Evolutionary conservation across 2,888 invertebrate genomes (phyloP).

Genomic region (Drosophila ezoana): DNA sequence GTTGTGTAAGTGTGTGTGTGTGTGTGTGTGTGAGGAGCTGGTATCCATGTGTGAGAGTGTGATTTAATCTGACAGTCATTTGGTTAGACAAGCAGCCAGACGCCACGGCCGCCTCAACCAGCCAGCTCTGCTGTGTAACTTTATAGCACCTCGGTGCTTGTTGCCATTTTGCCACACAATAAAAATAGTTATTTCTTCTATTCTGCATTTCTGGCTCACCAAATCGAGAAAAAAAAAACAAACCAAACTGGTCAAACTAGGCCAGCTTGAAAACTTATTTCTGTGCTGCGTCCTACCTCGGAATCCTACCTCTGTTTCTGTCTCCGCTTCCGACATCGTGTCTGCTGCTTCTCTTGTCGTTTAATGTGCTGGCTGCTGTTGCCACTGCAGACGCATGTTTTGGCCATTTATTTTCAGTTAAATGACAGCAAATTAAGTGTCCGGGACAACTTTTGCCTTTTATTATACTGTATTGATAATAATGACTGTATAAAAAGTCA

Average conservation of each 20-base stretch:
- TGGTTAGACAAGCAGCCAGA: slow-evolving; percentile 23
- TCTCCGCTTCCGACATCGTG: not conserved
- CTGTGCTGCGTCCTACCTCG: not conserved
- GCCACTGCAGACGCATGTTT: slow-evolving; percentile 54
- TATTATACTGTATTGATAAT: slow-evolving; percentile 69
- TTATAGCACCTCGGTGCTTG: slow-evolving; percentile 68
- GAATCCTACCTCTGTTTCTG: not conserved
- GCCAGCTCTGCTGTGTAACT: slow-evolving; percentile 54
- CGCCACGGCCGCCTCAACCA: not conserved
- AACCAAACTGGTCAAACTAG: slow-evolving; percentile 28
- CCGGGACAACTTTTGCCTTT: slow-evolving; percentile 54
- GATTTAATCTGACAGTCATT: slow-evolving; percentile 46
- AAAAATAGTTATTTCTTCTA: slow-evolving; percentile 52
- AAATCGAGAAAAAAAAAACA: slow-evolving; percentile 35
- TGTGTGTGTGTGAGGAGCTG: slow-evolving; percentile 1
- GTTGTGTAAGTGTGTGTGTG: slow-evolving; percentile 31
- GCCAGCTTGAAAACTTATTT: slow-evolving; percentile 19
- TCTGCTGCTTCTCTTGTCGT: not conserved
- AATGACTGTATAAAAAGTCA: slow-evolving; percentile 55
- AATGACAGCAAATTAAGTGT: slow-evolving; percentile 74
- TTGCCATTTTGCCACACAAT: slow-evolving; percentile 66
- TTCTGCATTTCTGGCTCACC: slow-evolving; percentile 28
- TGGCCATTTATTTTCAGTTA: slow-evolving; percentile 70
- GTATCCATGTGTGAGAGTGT: slow-evolving; percentile 10
- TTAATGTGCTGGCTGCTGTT: slow-evolving; percentile 15